phyloP scores from a whole-genome alignment of 2,113 vertebrate species.

The Atrichornis clamosus region DNA sequence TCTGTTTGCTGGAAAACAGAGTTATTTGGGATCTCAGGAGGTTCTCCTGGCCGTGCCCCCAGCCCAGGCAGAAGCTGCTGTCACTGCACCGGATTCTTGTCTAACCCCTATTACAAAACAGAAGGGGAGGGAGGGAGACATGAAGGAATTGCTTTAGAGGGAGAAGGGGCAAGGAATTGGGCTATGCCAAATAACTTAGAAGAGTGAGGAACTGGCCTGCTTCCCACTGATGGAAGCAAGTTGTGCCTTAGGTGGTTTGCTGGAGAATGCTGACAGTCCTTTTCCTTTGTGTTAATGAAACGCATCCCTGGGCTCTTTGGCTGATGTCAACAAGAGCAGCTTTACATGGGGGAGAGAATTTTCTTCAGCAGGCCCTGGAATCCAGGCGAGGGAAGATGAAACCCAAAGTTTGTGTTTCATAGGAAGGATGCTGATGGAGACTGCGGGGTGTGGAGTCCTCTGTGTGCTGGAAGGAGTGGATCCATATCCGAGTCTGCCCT shows the following conservation, averaged over 20 bases:
- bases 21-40: background rate
- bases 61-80: background rate
- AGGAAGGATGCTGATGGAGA: background rate
- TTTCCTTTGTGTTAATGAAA: background rate
- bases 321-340: background rate
- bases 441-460: background rate
- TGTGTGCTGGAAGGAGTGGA: background rate
- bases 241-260: background rate
- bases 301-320: background rate
- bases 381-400: background rate
- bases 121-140: background rate
- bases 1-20: background rate
- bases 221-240: background rate
- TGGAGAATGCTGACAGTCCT: background rate
- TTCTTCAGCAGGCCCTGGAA: background rate
- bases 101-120: background rate
- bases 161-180: background rate
- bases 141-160: background rate
- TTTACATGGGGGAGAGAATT: background rate
- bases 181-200: background rate
- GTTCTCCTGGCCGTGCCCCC: background rate
- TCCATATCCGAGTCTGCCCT: background rate
- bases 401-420: background rate
- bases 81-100: background rate
- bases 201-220: background rate